Conservation (phyloP, 2,797 vertebrate species). For the Carduelis carduelis region DNA sequence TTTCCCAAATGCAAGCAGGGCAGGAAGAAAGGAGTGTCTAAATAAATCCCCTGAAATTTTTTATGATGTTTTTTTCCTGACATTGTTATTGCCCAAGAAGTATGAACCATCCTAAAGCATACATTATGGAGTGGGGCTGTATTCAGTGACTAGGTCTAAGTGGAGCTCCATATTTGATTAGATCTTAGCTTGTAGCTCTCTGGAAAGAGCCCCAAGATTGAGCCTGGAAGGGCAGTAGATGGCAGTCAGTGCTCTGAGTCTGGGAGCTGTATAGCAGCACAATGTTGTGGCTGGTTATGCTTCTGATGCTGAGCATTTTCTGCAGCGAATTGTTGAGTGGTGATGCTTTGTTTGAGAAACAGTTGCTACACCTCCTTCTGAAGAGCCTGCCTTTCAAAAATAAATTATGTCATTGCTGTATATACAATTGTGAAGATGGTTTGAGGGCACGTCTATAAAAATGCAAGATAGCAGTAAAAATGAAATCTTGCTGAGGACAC, state of each 20-base stretch:
- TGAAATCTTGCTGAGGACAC: not conserved
- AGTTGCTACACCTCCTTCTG: not conserved
- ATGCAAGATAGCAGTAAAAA: not conserved
- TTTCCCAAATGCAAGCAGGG: not conserved
- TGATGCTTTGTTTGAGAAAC: not conserved
- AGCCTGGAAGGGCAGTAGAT: not conserved
- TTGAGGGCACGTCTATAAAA: not conserved
- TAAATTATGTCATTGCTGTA: not conserved
- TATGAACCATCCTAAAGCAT: not conserved
- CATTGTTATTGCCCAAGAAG: not conserved
- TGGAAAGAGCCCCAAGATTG: not conserved
- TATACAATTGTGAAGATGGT: not conserved
- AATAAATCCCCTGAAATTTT: not conserved
- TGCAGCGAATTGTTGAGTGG: not conserved
- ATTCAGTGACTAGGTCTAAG: not conserved
- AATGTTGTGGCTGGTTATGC: not conserved
- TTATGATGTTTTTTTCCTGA: not conserved
- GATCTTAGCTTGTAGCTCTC: not conserved
- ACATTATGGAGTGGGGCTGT: not conserved
- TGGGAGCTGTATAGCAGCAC: not conserved
- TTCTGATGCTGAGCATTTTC: not conserved
- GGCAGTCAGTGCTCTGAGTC: not conserved
- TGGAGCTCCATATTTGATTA: not conserved
- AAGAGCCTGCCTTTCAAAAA: not conserved
- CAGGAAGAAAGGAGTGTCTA: not conserved